These are phyloP conservation scores for Epizoanthus stellaris DNA, from an alignment of 92 coral and sea anemone species.

Conservation along the genomic window DNA sequence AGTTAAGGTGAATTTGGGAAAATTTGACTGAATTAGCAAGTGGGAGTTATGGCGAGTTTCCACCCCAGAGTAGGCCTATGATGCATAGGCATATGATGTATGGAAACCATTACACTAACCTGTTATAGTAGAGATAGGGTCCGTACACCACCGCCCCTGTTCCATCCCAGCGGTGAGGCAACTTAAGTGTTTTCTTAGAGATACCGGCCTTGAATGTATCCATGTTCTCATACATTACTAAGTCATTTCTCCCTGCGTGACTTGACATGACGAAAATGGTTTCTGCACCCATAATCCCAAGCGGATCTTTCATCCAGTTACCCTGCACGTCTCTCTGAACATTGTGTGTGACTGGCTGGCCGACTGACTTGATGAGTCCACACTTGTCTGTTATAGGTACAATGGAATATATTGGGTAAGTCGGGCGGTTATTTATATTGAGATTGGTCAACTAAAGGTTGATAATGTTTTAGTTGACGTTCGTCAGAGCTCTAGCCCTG, in stretches of 20 bases:
- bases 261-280: constrained; percentile 34
- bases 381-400: constrained; percentile 20
- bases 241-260: background rate
- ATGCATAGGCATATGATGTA: too few relatives aligned
- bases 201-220: constrained; percentile 48
- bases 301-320: constrained; percentile 68
- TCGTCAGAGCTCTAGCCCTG: too few relatives aligned
- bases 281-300: constrained; percentile 46
- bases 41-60: too few relatives aligned
- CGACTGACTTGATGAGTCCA: constrained; percentile 30
- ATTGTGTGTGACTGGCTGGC: constrained; percentile 49
- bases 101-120: constrained; percentile 4
- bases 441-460: too few relatives aligned
- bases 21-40: too few relatives aligned
- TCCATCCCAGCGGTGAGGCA: constrained; percentile 50
- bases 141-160: constrained; percentile 68
- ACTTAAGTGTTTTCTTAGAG: constrained; percentile 3
- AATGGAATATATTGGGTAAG: too few relatives aligned
- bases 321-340: background rate
- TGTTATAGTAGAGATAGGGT: constrained; percentile 60
- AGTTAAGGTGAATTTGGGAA: too few relatives aligned
- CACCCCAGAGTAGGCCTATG: too few relatives aligned
- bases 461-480: too few relatives aligned
- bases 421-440: too few relatives aligned
- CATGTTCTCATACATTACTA: constrained; percentile 41